Evolutionary conservation across 2,888 invertebrate species (phyloP).

Genomic region (Erynnis tages): DNA sequence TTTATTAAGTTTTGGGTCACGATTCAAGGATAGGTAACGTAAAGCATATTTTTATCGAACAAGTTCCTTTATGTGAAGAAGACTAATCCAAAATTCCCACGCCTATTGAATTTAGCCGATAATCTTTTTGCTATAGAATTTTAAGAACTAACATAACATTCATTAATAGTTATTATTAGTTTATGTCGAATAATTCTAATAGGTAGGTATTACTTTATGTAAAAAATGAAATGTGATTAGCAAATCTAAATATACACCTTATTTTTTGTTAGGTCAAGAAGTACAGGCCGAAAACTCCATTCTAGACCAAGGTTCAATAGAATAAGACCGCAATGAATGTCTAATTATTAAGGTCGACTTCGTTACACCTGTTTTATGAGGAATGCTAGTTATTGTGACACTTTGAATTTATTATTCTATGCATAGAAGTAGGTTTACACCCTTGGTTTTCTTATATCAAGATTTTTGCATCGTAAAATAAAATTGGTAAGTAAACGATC

Average conservation of each 20-base stretch:
- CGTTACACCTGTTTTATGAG: constrained; percentile 17
- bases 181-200: no score
- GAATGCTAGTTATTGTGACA: constrained; percentile 24
- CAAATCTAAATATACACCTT: no score
- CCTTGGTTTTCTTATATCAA: no score
- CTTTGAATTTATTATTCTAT: constrained; percentile 12
- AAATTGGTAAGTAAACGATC: no score
- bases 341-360: constrained; percentile 24
- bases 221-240: no score
- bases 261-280: not conserved
- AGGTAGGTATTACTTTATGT: no score
- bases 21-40: not conserved
- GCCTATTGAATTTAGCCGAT: not conserved
- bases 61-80: not conserved
- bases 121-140: not conserved
- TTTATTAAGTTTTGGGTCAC: not conserved
- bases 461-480: no score
- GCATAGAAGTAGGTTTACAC: not conserved
- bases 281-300: constrained; percentile 17
- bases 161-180: no score
- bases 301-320: constrained; percentile 26
- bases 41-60: not conserved
- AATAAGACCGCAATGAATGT: constrained; percentile 20
- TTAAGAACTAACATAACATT: no score
- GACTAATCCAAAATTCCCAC: not conserved